phyloP scores from a whole-genome alignment of 2,113 vertebrate species.

The Leucopsar rothschildi region DNA sequence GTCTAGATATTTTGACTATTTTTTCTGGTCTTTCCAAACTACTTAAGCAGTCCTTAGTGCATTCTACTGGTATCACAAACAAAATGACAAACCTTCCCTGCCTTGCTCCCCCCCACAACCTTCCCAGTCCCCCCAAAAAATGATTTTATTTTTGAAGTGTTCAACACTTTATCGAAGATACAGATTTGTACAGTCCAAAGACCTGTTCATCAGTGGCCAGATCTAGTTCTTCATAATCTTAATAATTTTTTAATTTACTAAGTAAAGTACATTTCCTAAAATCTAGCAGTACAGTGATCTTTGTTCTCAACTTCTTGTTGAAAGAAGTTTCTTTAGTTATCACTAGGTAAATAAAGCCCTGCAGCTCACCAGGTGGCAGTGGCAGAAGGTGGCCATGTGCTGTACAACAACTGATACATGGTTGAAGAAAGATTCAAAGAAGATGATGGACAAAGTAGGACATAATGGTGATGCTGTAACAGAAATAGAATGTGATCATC shows the following conservation, averaged over 20 bases:
- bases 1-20: neutral
- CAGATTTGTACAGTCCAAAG: neutral
- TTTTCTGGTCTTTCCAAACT: neutral
- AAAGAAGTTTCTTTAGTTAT: neutral
- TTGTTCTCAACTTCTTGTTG: neutral
- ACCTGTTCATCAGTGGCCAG: neutral
- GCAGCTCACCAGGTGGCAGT: neutral
- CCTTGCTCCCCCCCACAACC: fast-evolving
- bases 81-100: neutral
- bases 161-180: neutral
- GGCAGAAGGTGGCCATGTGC: neutral
- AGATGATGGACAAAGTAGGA: neutral
- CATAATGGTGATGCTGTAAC: neutral
- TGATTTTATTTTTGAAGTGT: neutral
- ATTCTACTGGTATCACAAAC: neutral
- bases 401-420: fast-evolving
- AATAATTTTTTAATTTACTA: neutral
- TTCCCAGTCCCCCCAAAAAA: neutral
- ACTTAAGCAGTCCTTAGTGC: neutral
- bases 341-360: neutral
- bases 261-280: neutral
- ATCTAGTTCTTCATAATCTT: neutral
- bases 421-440: neutral
- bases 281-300: neutral
- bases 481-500: neutral